Conservation (phyloP, 2,888 invertebrate genomes). For the Ormyrus pomaceus region DNA sequence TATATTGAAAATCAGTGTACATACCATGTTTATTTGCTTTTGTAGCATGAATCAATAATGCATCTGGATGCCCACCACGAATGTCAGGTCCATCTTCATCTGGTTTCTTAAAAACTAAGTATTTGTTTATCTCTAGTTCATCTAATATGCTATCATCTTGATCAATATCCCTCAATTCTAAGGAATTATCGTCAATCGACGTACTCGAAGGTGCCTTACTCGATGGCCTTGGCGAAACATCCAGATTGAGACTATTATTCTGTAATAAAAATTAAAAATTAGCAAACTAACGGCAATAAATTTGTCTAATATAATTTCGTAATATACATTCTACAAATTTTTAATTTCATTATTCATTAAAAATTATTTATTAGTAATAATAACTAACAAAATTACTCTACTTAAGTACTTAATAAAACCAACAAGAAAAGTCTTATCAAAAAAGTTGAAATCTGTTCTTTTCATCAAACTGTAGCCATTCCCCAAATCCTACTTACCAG, state of each 20-base stretch:
- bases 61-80: slow-evolving; percentile 95
- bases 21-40: slow-evolving; percentile 91
- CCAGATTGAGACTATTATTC: slow-evolving; percentile 67
- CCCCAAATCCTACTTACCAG: slow-evolving; percentile 60
- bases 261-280: slow-evolving; percentile 48
- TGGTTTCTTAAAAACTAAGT: slow-evolving; percentile 86
- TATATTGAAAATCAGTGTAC: slow-evolving; percentile 53
- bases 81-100: slow-evolving; percentile 94
- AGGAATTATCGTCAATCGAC: slow-evolving; percentile 71
- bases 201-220: slow-evolving; percentile 70
- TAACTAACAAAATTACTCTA: too few species aligned
- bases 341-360: too few species aligned
- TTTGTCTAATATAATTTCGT: too few species aligned
- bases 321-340: too few species aligned
- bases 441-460: too few species aligned
- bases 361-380: too few species aligned
- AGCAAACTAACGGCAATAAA: too few species aligned
- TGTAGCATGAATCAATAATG: slow-evolving; percentile 96
- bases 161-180: slow-evolving; percentile 68
- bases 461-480: too few species aligned
- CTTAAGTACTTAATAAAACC: too few species aligned
- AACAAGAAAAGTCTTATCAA: too few species aligned
- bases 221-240: slow-evolving; percentile 68
- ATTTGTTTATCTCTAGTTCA: slow-evolving; percentile 87
- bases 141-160: slow-evolving; percentile 79